phyloP scores from a whole-genome alignment of 2,797 vertebrate species.

The Coccyzus lansbergi region DNA sequence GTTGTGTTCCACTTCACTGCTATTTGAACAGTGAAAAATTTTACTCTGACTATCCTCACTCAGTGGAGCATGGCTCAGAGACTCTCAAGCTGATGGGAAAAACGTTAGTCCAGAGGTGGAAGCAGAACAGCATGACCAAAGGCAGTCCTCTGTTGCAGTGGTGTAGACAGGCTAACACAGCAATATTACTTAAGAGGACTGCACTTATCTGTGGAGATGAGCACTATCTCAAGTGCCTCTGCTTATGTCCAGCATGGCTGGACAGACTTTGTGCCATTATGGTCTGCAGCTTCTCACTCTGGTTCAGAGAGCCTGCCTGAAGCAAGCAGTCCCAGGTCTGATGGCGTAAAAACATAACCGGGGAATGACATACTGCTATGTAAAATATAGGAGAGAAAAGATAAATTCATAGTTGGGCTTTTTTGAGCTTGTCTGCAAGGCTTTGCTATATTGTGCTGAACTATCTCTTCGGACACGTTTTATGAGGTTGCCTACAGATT shows the following conservation, averaged over 20 bases:
- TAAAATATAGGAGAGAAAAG: background rate
- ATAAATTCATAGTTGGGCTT: background rate
- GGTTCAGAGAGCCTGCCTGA: background rate
- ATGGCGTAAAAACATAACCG: background rate
- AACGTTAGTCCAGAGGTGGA: background rate
- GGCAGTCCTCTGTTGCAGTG: background rate
- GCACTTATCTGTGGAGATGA: background rate
- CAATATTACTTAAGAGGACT: background rate
- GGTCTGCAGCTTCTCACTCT: background rate
- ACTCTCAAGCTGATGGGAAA: background rate
- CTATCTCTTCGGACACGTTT: background rate
- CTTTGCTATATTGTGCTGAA: background rate
- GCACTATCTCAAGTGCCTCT: background rate
- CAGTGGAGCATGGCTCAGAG: background rate
- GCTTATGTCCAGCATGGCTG: background rate
- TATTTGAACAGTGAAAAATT: slow-evolving; percentile 3
- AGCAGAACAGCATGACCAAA: background rate
- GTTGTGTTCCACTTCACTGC: background rate
- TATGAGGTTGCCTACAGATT: background rate
- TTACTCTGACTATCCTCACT: background rate
- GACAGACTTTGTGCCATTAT: fast-evolving
- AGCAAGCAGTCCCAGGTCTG: background rate
- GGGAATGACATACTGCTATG: background rate
- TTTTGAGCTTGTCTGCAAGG: background rate
- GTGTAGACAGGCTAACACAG: background rate